Evolutionary conservation across 2,797 vertebrate species (phyloP).

Genomic region (Epinephelus awoara): DNA sequence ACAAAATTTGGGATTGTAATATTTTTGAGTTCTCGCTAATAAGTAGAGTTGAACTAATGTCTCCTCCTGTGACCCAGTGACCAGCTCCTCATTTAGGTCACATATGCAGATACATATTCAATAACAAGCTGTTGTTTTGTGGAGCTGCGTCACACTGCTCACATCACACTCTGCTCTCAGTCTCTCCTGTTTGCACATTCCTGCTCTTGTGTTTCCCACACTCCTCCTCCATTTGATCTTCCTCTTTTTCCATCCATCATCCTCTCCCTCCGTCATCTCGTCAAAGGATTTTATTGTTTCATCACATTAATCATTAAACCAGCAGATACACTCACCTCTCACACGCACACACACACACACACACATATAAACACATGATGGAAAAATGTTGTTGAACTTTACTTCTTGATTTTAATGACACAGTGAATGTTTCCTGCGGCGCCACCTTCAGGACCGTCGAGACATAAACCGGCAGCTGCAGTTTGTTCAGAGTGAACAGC

Average conservation of each 20-base stretch:
- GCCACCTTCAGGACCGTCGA: neutral
- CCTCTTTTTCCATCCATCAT: slow-evolving; percentile 14
- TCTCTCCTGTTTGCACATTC: slow-evolving; percentile 18
- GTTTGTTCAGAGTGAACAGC: neutral
- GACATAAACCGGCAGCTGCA: neutral
- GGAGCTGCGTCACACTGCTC: no score
- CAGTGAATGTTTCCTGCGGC: neutral
- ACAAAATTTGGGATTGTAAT: no score
- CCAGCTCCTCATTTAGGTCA: no score
- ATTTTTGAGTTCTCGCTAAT: no score
- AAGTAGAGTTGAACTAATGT: no score
- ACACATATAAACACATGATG: neutral
- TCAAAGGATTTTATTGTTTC: slow-evolving; percentile 21
- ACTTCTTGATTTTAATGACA: neutral
- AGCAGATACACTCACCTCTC: neutral
- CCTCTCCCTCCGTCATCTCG: neutral
- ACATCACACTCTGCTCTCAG: no score
- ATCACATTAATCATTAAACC: slow-evolving; percentile 51
- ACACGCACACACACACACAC: neutral
- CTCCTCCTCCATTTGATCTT: neutral
- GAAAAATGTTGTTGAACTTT: neutral
- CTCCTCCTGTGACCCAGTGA: no score
- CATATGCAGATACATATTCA: no score
- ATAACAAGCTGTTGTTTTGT: no score
- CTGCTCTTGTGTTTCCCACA: neutral